phyloP scores from a whole-genome alignment of 2,797 vertebrate genomes.

The Falco naumanni region DNA sequence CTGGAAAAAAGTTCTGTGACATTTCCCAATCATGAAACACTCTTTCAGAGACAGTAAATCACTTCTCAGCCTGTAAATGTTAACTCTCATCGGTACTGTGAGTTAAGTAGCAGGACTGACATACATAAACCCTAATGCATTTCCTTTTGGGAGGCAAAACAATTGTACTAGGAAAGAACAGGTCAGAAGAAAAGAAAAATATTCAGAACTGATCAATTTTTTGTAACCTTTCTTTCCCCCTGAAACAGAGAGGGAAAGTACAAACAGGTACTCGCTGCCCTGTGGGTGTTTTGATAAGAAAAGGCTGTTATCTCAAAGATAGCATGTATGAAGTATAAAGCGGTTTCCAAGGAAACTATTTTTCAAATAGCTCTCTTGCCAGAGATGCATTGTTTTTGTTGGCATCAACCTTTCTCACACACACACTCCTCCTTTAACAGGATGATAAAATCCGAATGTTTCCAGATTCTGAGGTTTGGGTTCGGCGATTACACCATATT shows the following conservation, averaged over 20 bases:
- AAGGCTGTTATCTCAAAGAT: constrained; percentile 54
- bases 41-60: not conserved
- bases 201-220: not conserved
- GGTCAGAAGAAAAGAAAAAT: not conserved
- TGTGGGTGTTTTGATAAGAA: constrained; percentile 49
- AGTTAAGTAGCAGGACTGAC: not conserved
- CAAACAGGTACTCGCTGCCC: constrained; percentile 40
- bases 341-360: constrained; percentile 58
- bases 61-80: not conserved
- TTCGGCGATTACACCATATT: constrained; percentile 2
- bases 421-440: not conserved
- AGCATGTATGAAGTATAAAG: constrained; percentile 33
- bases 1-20: not conserved
- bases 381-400: constrained; percentile 38
- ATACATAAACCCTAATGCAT: not conserved
- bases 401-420: not conserved
- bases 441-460: not conserved
- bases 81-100: not conserved
- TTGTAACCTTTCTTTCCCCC: not conserved
- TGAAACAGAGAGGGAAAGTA: constrained; percentile 11
- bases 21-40: not conserved
- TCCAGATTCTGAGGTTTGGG: constrained; percentile 12
- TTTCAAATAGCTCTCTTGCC: constrained; percentile 19
- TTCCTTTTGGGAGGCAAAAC: not conserved
- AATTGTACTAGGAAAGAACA: not conserved